Percentiles rank a stretch among this genome's conserved stretches.
These are phyloP conservation scores for Carabus problematicus DNA, from an alignment of 2,888 invertebrate species.

Conservation along the genomic window DNA sequence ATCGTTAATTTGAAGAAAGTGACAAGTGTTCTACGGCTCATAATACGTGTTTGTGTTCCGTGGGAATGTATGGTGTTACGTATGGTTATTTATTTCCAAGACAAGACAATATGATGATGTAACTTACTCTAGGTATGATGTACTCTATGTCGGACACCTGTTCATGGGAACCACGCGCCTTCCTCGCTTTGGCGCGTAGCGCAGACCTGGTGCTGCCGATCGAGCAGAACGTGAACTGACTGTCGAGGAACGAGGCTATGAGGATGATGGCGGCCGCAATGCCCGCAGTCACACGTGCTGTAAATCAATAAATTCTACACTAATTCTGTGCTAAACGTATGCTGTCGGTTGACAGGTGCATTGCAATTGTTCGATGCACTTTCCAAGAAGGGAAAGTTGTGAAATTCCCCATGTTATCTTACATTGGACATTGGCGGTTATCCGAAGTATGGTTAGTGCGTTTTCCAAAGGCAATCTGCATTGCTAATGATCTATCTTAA, in stretches of 20 bases:
- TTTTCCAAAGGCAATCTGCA: too few relatives aligned
- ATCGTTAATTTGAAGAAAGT: too few relatives aligned
- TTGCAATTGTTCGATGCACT: neutral
- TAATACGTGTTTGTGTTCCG: neutral
- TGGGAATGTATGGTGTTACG: too few relatives aligned
- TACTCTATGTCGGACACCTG: slow-evolving; percentile 63
- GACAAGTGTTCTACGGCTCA: too few relatives aligned
- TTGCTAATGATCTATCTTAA: too few relatives aligned
- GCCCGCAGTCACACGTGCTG: slow-evolving; percentile 61
- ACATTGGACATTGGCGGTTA: too few relatives aligned
- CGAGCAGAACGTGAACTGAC: slow-evolving; percentile 62
- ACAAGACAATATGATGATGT: neutral
- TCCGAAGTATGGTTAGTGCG: too few relatives aligned
- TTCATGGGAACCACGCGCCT: slow-evolving; percentile 55
- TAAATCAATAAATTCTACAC: neutral
- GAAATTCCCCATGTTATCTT: too few relatives aligned
- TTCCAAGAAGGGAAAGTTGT: too few relatives aligned
- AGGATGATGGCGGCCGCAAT: slow-evolving; percentile 59
- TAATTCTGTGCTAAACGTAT: neutral
- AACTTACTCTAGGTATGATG: slow-evolving; percentile 62
- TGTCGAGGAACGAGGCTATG: slow-evolving; percentile 60
- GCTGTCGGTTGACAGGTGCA: neutral
- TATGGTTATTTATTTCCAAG: too few relatives aligned
- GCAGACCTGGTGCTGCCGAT: slow-evolving; percentile 50
- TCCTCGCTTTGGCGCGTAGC: slow-evolving; percentile 44